Base-by-base conservation (phyloP, 1,140 invertebrate genomes). In the Pogonomyrmex barbatus region DNA sequence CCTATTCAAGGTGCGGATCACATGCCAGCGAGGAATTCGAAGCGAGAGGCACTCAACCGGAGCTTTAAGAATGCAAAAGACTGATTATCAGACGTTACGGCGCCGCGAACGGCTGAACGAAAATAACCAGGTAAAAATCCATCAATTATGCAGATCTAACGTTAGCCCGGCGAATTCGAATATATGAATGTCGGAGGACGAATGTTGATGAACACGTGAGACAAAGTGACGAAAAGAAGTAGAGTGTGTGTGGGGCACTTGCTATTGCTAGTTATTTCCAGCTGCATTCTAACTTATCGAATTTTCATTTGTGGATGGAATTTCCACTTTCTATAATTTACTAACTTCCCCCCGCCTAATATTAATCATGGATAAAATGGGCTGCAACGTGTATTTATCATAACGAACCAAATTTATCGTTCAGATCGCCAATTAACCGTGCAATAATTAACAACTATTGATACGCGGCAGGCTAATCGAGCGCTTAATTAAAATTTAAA, bases 401-500 rank as follows among this genome's bases (percentile, higher is more conserved):
- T 45, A 12, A 60, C 14, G 42, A 62, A 36, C 6, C 12, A n/a
- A 75, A 83, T 75, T 83, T 83, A 75, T 62, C 68, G 33, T 39
- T 60, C 33, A 45, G 10, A 62, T 73, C 68, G 42, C 30, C 54
- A 81, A 83, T 83, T 83, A 83, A 83, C 30, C 42, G 54, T 50
- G 54, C 68, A 75, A 73, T 73, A 82, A 82, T 82, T 82, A 82
- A 83, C 68, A 75, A 75, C 50, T 30, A 70, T 71, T 83, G 79
- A 73, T 83, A 62, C 9, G 30, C 39, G 77, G 10, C 14, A 39
- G 17, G 14, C 67, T 87, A 81, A 73, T 60, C 52, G 67, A 73
- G 62, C 47, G 62, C 62, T 77, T 87, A 84, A 85, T 87, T 85
- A 87, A 84, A 62, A 87, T 83, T 83, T 75, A 83, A 83, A 83